phyloP scores from a whole-genome alignment of 2,113 vertebrate species.

The Hippoglossus stenolepis region DNA sequence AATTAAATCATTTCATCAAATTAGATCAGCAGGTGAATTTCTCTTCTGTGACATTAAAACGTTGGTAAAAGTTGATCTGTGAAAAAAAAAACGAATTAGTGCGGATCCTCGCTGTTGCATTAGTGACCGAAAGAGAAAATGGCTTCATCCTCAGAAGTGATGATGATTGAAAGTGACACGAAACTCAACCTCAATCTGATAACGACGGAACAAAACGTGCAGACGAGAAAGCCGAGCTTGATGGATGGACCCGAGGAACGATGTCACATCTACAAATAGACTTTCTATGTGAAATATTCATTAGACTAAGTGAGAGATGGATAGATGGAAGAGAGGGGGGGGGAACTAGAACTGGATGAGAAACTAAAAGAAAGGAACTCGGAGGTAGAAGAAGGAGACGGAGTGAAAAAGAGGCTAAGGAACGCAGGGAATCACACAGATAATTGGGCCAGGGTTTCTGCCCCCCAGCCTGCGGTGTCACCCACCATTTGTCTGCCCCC shows the following conservation, averaged over 20 bases:
- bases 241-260: slow-evolving; percentile 23
- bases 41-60: neutral
- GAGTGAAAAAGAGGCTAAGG: no score
- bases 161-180: slow-evolving; percentile 23
- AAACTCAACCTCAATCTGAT: slow-evolving; percentile 38
- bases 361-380: neutral
- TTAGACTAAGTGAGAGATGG: slow-evolving; percentile 44
- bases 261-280: slow-evolving; percentile 57
- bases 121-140: neutral
- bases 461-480: no score
- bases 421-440: no score
- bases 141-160: neutral
- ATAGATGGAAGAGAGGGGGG: neutral
- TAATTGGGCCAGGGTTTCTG: no score
- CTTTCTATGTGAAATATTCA: slow-evolving; percentile 69
- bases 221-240: slow-evolving; percentile 44
- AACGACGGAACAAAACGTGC: slow-evolving; percentile 18
- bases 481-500: no score
- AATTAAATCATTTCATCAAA: no score
- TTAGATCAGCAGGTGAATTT: neutral
- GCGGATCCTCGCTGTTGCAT: neutral
- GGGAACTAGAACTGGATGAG: neutral
- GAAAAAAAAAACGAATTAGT: slow-evolving; percentile 21
- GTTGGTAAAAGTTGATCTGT: neutral
- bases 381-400: no score